phyloP scores from a whole-genome alignment of 2,797 vertebrate species.

The Malurus splendens region DNA sequence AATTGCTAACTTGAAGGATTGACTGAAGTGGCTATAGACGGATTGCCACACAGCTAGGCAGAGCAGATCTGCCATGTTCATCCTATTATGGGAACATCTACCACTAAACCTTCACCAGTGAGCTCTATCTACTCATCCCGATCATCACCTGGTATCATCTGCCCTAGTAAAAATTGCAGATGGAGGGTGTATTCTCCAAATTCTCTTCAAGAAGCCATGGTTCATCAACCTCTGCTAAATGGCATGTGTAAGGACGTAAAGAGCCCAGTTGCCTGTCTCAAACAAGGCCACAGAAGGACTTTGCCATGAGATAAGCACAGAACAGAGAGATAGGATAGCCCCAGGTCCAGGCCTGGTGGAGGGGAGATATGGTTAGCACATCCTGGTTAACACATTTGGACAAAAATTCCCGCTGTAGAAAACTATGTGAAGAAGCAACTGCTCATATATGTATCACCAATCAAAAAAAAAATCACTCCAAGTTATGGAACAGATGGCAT shows the following conservation, averaged over 20 bases:
- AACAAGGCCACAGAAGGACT: background rate
- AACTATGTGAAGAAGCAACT: background rate
- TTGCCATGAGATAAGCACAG: background rate
- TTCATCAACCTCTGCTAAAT: background rate
- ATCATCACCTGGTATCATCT: background rate
- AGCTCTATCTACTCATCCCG: background rate
- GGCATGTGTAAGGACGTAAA: background rate
- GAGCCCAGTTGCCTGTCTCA: background rate
- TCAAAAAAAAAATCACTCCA: background rate
- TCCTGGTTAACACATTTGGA: background rate
- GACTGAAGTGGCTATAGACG: background rate
- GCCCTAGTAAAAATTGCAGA: rapidly evolving
- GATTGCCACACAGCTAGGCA: background rate
- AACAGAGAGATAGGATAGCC: background rate
- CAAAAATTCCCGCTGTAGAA: background rate
- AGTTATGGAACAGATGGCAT: background rate
- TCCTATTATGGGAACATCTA: background rate
- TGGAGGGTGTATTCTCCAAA: background rate
- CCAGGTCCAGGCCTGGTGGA: background rate
- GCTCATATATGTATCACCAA: background rate
- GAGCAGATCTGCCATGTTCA: background rate
- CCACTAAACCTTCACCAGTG: background rate
- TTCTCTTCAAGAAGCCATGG: background rate
- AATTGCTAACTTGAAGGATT: background rate
- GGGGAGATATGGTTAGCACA: background rate